phyloP scores from a whole-genome alignment of 2,888 invertebrate genomes.

The Callinectes sapidus region DNA sequence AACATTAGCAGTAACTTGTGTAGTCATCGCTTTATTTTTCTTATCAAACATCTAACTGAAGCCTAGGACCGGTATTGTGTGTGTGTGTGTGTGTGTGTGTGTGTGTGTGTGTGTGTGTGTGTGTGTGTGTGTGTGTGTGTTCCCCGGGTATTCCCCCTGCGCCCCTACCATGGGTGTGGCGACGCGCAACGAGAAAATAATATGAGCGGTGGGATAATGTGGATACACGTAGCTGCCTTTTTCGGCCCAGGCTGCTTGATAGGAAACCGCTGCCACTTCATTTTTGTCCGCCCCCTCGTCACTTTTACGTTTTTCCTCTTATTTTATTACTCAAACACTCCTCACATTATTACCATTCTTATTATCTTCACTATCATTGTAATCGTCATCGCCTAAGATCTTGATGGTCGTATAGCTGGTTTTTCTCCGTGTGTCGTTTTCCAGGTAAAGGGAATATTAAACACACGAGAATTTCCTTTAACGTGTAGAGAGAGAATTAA shows the following conservation, averaged over 20 bases:
- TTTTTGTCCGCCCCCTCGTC: background rate
- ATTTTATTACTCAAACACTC: background rate
- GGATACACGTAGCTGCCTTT: background rate
- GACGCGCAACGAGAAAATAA: background rate
- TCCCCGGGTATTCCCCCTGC: conserved; percentile 5
- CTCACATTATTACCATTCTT: background rate
- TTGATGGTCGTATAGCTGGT: background rate
- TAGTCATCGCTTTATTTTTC: background rate
- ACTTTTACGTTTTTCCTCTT: background rate
- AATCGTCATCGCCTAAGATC: background rate
- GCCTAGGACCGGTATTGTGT: background rate
- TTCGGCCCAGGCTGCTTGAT: background rate
- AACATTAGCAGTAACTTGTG: background rate
- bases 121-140: conserved; percentile 21
- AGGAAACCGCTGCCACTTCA: background rate
- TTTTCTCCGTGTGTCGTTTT: background rate
- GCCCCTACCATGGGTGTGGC: background rate
- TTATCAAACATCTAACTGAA: background rate
- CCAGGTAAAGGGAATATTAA: too few relatives aligned
- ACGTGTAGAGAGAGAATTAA: too few relatives aligned
- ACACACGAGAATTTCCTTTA: too few relatives aligned
- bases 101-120: conserved; percentile 21
- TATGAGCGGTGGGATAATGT: background rate
- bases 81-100: conserved; percentile 21
- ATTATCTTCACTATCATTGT: background rate